phyloP scores from a whole-genome alignment of 2,888 invertebrate species.

The Pollenia griseotomentosa region DNA sequence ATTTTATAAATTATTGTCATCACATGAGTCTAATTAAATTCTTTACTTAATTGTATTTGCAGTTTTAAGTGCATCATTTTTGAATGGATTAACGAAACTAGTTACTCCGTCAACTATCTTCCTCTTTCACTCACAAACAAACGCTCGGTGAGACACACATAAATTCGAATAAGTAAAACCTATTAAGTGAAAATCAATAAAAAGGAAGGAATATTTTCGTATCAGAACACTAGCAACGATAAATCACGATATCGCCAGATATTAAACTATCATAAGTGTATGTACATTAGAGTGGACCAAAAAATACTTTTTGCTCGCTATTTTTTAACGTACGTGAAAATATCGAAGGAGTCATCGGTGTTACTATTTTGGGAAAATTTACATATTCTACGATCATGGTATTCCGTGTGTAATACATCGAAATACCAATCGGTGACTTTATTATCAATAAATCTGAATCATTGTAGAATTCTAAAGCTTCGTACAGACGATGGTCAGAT shows the following conservation, averaged over 20 bases:
- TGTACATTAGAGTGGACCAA: no score
- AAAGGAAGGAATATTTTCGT: constrained; percentile 22
- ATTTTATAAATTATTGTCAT: constrained; percentile 2
- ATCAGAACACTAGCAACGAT: constrained; percentile 51
- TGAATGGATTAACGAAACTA: constrained; percentile 59
- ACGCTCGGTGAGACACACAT: constrained; percentile 24
- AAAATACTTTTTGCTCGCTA: no score
- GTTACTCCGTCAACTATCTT: constrained; percentile 47
- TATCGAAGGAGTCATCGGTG: no score
- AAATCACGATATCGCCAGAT: constrained; percentile 51
- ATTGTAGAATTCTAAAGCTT: no score
- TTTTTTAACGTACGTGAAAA: no score
- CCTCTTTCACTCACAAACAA: constrained; percentile 7
- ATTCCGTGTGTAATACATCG: no score
- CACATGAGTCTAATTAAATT: constrained; percentile 38
- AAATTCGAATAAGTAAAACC: no score
- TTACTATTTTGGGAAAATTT: no score
- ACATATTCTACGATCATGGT: no score
- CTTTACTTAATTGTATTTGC: constrained; percentile 71
- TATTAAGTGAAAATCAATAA: neutral
- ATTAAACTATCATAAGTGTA: constrained; percentile 35
- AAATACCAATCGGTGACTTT: no score
- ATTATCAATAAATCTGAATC: neutral
- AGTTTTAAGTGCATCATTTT: constrained; percentile 61
- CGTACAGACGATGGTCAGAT: no score